Evolutionary conservation across 2,797 vertebrate species (phyloP).

Genomic region (Sebastes itinus): DNA sequence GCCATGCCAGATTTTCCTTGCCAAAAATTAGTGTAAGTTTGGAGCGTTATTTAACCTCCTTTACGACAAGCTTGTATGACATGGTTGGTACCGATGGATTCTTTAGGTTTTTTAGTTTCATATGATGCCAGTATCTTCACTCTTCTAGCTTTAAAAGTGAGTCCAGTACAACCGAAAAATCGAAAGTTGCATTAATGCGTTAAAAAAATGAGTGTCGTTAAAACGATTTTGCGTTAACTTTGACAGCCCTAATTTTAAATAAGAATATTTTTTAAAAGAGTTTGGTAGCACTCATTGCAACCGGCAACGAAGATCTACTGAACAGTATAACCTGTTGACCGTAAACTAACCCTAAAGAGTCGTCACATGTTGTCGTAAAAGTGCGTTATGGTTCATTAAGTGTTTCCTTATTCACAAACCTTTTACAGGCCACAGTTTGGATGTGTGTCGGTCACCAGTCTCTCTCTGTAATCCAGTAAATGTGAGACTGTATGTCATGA

Average conservation of each 20-base stretch:
- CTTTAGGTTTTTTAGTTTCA: too few species aligned
- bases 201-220: too few species aligned
- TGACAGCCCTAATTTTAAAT: not conserved
- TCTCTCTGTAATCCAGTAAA: slow-evolving; percentile 30
- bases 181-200: too few species aligned
- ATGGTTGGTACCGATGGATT: too few species aligned
- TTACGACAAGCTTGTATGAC: too few species aligned
- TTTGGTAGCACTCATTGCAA: not conserved
- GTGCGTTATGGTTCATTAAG: not conserved
- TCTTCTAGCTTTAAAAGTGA: too few species aligned
- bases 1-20: too few species aligned
- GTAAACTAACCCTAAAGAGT: not conserved
- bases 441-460: not conserved
- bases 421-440: not conserved
- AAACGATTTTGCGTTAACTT: too few species aligned
- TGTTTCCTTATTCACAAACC: not conserved
- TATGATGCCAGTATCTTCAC: too few species aligned
- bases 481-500: slow-evolving; percentile 11
- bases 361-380: not conserved
- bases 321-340: not conserved
- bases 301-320: not conserved
- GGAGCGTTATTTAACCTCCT: too few species aligned
- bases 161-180: too few species aligned
- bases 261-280: not conserved
- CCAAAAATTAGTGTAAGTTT: too few species aligned